Conservation (phyloP, 2,888 invertebrate genomes). For the Lasioglossum figueresi region DNA sequence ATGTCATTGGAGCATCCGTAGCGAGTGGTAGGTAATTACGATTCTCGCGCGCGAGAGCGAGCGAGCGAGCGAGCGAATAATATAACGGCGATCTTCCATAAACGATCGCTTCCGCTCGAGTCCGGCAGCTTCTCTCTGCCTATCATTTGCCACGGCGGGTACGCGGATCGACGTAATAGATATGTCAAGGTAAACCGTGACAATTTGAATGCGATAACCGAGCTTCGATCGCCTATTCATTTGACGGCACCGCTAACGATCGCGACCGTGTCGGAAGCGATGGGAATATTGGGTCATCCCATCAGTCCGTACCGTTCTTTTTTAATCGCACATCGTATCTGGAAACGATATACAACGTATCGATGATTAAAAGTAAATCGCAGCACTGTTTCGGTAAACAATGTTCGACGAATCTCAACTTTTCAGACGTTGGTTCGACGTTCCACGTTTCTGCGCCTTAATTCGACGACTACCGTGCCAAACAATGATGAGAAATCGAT, state of each 20-base stretch:
- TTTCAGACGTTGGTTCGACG: not conserved
- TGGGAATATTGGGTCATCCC: not conserved
- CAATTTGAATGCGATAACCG: slow-evolving; percentile 57
- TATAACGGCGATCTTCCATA: slow-evolving; percentile 54
- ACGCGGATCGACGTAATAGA: slow-evolving; percentile 42
- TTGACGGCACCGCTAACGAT: slow-evolving; percentile 25
- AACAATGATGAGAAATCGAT: not conserved
- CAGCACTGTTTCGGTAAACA: not conserved
- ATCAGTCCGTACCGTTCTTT: not conserved
- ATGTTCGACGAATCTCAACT: not conserved
- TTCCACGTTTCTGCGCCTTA: not conserved
- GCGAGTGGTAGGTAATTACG: slow-evolving; percentile 24
- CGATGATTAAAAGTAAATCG: not conserved
- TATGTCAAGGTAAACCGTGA: slow-evolving; percentile 58
- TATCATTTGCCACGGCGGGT: slow-evolving; percentile 33
- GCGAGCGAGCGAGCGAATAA: slow-evolving; percentile 20
- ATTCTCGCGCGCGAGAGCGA: slow-evolving; percentile 25
- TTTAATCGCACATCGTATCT: not conserved
- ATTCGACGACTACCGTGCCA: not conserved
- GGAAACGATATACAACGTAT: not conserved
- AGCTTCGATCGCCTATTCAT: slow-evolving; percentile 49
- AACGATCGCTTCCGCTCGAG: slow-evolving; percentile 64
- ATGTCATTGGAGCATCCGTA: slow-evolving; percentile 5
- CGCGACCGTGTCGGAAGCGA: not conserved
- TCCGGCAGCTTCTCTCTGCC: slow-evolving; percentile 1